Evolutionary conservation across 2,888 invertebrate genomes (phyloP).

Genomic region (Idaea straminata): DNA sequence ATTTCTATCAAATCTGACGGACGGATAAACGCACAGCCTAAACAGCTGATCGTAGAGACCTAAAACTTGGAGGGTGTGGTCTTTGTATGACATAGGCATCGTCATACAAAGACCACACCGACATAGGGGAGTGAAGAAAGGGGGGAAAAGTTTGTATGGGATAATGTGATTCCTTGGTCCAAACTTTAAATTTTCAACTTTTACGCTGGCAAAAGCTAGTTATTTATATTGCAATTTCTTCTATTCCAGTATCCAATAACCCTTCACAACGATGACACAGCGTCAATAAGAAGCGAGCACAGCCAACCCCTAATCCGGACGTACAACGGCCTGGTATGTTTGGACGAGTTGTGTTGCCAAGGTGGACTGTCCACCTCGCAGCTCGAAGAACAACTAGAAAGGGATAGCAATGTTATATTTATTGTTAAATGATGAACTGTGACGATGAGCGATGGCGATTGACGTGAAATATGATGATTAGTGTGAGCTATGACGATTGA

Average conservation of each 20-base stretch:
- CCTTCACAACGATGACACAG: conserved; percentile 59
- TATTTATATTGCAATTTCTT: background rate
- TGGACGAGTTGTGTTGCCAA: conserved; percentile 92
- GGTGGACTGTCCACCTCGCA: conserved; percentile 85
- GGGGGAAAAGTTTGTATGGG: too few species aligned
- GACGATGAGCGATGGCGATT: background rate
- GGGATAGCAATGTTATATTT: conserved; percentile 87
- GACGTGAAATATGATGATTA: conserved; percentile 5
- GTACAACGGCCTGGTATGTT: conserved; percentile 78
- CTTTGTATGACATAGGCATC: too few species aligned
- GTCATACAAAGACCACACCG: too few species aligned
- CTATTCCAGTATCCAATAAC: conserved; percentile 75
- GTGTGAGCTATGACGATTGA: conserved; percentile 6
- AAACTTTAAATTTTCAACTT: too few species aligned
- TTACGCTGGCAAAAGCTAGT: background rate
- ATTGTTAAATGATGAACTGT: conserved; percentile 59
- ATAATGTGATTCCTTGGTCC: too few species aligned
- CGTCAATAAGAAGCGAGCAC: conserved; percentile 54
- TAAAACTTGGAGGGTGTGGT: too few species aligned
- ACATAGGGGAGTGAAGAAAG: too few species aligned
- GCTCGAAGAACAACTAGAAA: conserved; percentile 87
- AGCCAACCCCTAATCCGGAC: conserved; percentile 62
- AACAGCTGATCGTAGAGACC: too few species aligned
- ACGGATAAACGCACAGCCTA: too few species aligned
- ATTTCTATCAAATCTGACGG: too few species aligned